Conservation (phyloP, 37 sponge, comb jelly and placozoan genomes). For the Geodia barretti region DNA sequence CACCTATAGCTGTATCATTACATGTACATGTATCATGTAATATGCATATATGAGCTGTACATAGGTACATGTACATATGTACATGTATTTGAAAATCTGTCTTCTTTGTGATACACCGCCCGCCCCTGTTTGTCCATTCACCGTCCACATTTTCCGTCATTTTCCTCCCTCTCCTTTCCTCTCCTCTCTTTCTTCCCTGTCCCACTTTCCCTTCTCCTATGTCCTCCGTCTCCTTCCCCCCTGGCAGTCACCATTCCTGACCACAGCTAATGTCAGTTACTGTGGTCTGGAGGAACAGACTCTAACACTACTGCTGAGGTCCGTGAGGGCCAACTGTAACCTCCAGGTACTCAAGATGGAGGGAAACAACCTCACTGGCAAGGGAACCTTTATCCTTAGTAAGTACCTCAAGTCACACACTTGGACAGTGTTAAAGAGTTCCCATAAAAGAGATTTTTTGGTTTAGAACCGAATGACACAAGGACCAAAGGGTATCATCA, state of each 20-base stretch:
- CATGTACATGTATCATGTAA: not conserved
- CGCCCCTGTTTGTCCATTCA: not conserved
- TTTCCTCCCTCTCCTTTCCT: not conserved
- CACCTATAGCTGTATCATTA: not conserved
- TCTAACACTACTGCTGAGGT: slow-evolving; percentile 72
- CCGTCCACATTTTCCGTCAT: not conserved
- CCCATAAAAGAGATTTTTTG: no score
- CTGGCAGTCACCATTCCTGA: slow-evolving; percentile 67
- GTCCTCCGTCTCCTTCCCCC: no score
- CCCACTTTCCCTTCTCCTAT: no score
- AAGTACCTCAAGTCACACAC: slow-evolving; percentile 25
- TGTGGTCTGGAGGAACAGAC: slow-evolving; percentile 84
- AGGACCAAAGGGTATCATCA: no score
- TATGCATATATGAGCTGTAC: not conserved
- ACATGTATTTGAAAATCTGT: not conserved
- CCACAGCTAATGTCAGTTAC: slow-evolving; percentile 74
- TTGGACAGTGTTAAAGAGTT: not conserved
- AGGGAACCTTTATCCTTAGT: slow-evolving; percentile 86
- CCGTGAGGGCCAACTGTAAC: slow-evolving; percentile 86
- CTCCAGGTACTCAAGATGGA: slow-evolving; percentile 68
- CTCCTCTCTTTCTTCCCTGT: not conserved
- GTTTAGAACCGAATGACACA: no score
- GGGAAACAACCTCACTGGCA: slow-evolving; percentile 83
- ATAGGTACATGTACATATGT: not conserved
- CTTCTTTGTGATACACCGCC: not conserved